Evolutionary conservation across 35 echinoderm and acorn worm species (phyloP).

Genomic region (Ptychodera flava): DNA sequence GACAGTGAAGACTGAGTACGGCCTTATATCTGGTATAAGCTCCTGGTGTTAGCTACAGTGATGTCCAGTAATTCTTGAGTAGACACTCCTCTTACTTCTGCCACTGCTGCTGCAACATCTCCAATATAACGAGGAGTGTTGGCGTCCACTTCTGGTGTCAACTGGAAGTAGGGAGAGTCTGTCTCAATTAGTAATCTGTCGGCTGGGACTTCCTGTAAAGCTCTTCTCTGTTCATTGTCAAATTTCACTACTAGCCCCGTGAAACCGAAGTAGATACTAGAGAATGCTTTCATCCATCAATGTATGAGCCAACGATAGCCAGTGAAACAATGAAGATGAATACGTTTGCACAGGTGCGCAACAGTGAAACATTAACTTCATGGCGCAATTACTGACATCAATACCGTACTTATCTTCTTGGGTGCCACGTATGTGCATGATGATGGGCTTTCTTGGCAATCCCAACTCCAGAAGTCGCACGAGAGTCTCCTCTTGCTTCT

Average conservation of each 20-base stretch:
- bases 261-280: constrained; percentile 17
- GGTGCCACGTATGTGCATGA: not conserved
- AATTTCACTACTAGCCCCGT: constrained; percentile 22
- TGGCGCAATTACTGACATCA: not conserved
- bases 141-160: not conserved
- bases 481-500: constrained; percentile 9
- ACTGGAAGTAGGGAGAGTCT: constrained; percentile 26
- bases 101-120: not conserved
- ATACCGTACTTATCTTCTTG: not conserved
- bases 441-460: not conserved
- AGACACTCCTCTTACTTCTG: not conserved
- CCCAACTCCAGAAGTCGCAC: not conserved
- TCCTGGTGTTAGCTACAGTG: not conserved
- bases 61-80: not conserved
- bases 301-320: not conserved
- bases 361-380: not conserved
- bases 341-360: not conserved
- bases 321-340: constrained; percentile 33
- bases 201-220: constrained; percentile 2
- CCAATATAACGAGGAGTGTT: not conserved
- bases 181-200: constrained; percentile 20
- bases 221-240: constrained; percentile 8
- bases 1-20: not conserved
- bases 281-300: constrained; percentile 10
- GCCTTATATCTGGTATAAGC: not conserved